A percentile compares a stretch with the other conserved stretches of the same genome.
Evolutionary conservation across 2,113 vertebrate species (phyloP).

Genomic region (Sinocyclocheilus grahami): DNA sequence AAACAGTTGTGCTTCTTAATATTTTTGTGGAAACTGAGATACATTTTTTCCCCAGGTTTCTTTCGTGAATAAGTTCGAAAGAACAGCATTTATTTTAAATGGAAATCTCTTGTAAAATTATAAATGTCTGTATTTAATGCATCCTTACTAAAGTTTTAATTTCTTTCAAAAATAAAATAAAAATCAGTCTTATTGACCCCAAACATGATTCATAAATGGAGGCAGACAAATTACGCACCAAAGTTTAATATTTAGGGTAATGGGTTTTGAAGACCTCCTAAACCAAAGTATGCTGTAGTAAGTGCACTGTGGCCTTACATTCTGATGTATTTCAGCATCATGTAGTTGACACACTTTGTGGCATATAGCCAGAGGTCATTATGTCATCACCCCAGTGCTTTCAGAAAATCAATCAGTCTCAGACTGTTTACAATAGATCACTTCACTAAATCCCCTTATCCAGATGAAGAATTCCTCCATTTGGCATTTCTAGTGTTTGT

Average conservation of each 20-base stretch:
- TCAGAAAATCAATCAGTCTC: slow-evolving; percentile 43
- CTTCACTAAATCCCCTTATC: slow-evolving; percentile 31
- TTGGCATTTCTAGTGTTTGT: slow-evolving; percentile 45
- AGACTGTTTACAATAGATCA: slow-evolving; percentile 47
- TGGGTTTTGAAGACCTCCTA: not conserved
- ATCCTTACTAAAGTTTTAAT: not conserved
- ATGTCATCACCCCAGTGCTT: slow-evolving; percentile 22
- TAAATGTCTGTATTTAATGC: not conserved
- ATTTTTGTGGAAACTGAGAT: not conserved
- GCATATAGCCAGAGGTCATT: slow-evolving; percentile 37
- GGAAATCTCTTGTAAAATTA: not conserved
- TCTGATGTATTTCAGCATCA: slow-evolving; percentile 51
- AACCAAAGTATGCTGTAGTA: not conserved
- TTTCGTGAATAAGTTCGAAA: not conserved
- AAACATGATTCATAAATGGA: not conserved
- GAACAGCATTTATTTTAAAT: not conserved
- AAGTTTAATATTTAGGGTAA: not conserved
- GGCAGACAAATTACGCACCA: not conserved
- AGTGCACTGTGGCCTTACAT: slow-evolving; percentile 42
- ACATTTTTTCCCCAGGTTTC: not conserved
- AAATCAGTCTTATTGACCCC: not conserved
- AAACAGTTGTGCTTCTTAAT: not conserved
- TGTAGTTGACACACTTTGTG: slow-evolving; percentile 35
- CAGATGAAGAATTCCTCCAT: slow-evolving; percentile 34
- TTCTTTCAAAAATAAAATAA: not conserved